Conservation (phyloP, 30 jellyfish, hydroid and myxozoan genomes). For the Phacellophora camtschatica region DNA sequence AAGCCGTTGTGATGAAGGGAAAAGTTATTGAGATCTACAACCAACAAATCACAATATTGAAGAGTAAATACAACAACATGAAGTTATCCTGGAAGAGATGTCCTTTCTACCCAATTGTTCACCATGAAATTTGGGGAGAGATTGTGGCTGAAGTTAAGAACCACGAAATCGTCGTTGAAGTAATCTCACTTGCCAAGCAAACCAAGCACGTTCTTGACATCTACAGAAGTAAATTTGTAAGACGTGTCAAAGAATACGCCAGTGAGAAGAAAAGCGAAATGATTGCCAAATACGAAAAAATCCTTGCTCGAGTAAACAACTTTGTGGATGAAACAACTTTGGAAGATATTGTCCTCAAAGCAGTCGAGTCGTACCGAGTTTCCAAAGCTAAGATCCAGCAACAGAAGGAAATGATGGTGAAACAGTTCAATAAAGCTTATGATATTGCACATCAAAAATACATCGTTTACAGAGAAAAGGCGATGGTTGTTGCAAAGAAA, state of each 20-base stretch:
- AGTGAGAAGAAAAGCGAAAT: constrained; percentile 1
- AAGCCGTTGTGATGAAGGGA: constrained; percentile 18
- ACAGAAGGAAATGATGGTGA: constrained; percentile 16
- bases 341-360: constrained; percentile 61
- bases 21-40: constrained; percentile 19
- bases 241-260: not conserved
- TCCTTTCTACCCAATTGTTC: constrained; percentile 73
- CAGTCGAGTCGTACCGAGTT: constrained; percentile 2
- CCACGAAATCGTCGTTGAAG: constrained; percentile 75
- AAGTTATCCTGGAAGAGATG: constrained; percentile 60
- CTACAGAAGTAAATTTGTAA: constrained; percentile 3
- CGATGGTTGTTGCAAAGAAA: constrained; percentile 26
- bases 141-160: constrained; percentile 67
- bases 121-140: constrained; percentile 92
- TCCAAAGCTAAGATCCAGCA: constrained; percentile 43
- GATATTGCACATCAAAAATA: constrained; percentile 30
- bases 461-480: constrained; percentile 25
- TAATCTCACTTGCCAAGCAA: constrained; percentile 13
- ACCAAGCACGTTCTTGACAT: constrained; percentile 3
- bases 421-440: constrained; percentile 29
- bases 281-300: constrained; percentile 15
- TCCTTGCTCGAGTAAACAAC: constrained; percentile 9
- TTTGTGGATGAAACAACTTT: constrained; percentile 71
- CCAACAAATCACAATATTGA: not conserved
- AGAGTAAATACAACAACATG: not conserved